Evolutionary conservation across 1,140 invertebrate species (phyloP).

Genomic region (Sinonovacula constricta): DNA sequence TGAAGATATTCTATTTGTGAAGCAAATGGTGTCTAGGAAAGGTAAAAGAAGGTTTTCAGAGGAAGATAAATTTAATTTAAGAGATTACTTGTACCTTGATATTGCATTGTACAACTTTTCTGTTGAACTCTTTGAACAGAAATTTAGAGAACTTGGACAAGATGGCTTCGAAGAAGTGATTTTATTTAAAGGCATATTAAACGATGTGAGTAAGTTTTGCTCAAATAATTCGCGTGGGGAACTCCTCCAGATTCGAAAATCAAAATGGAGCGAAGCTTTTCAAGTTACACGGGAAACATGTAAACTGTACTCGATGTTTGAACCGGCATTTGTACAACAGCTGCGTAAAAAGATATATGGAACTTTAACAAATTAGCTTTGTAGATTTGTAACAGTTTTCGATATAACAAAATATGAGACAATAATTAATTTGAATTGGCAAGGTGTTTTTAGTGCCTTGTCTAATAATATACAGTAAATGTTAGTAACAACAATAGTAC

Average conservation of each 20-base stretch:
- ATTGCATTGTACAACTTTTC: conserved; percentile 51
- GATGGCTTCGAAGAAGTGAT: conserved; percentile 48
- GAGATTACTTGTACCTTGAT: conserved; percentile 46
- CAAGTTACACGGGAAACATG: conserved; percentile 18
- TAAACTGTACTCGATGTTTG: conserved; percentile 14
- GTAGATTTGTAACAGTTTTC: no score
- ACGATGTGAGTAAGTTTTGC: conserved; percentile 46
- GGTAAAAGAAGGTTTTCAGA: background rate
- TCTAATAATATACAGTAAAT: no score
- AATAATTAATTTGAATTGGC: no score
- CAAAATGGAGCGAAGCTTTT: conserved; percentile 21
- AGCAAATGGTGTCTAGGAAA: conserved; percentile 26
- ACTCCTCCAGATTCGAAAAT: background rate
- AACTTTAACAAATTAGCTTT: background rate
- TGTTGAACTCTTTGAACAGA: conserved; percentile 33
- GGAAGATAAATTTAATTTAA: conserved; percentile 6
- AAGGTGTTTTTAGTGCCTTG: no score
- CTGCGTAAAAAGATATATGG: conserved; percentile 30
- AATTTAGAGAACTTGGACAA: conserved; percentile 26
- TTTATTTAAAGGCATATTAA: conserved; percentile 39
- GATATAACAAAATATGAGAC: no score
- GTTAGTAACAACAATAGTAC: no score
- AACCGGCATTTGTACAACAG: conserved; percentile 31
- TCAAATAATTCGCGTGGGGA: background rate
- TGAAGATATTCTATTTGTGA: conserved; percentile 73